Evolutionary conservation across 2,113 vertebrate genomes (phyloP).

Genomic region (Lates calcarifer): DNA sequence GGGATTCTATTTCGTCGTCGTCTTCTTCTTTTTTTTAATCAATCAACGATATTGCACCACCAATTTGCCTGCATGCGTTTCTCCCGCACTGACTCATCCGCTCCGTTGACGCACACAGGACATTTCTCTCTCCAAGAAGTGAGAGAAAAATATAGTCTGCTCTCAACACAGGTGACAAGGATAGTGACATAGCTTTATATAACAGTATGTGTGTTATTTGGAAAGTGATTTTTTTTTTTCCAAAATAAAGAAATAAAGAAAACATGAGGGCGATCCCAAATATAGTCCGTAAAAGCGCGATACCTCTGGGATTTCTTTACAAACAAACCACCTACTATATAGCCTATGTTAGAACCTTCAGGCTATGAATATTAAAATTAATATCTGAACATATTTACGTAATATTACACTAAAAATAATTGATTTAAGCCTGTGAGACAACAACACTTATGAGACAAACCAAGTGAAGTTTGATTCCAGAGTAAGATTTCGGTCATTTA

Average conservation of each 20-base stretch:
- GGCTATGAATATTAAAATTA: background rate
- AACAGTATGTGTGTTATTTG: background rate
- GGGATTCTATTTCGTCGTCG: background rate
- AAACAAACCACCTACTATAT: too few species aligned
- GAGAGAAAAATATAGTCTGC: constrained; percentile 38
- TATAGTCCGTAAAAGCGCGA: too few species aligned
- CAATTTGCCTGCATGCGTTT: constrained; percentile 34
- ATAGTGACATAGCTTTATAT: background rate
- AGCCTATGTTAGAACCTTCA: too few species aligned
- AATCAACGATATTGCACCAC: constrained; percentile 39
- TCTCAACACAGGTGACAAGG: constrained; percentile 12
- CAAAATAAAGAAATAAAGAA: too few species aligned
- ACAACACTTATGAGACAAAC: background rate
- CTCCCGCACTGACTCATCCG: constrained; percentile 81
- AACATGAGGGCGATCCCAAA: too few species aligned
- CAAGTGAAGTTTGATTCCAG: background rate
- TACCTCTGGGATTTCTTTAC: too few species aligned
- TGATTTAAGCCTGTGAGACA: background rate
- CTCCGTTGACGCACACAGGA: constrained; percentile 75
- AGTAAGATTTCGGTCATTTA: background rate
- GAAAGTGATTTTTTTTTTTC: too few species aligned
- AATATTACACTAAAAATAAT: background rate
- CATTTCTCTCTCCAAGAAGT: constrained; percentile 62
- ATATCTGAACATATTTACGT: background rate
- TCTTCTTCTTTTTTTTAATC: background rate